Percentiles rank a stretch among this genome's conserved stretches.
These are phyloP conservation scores for Matsumurasca onukii DNA, from an alignment of 1,140 invertebrate genomes.

Conservation along the genomic window DNA sequence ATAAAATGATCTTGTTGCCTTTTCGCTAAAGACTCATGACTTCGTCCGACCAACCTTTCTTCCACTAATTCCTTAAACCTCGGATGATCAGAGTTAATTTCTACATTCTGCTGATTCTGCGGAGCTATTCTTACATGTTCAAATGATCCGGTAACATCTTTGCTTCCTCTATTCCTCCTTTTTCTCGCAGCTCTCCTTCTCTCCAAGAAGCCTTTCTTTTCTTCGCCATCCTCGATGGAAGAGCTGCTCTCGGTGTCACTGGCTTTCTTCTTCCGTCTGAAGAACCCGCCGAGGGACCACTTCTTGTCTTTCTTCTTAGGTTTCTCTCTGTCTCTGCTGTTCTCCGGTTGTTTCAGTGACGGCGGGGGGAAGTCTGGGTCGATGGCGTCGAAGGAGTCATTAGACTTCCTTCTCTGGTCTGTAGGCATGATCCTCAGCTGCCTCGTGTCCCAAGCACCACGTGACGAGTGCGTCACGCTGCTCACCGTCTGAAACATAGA, in stretches of 20 bases:
- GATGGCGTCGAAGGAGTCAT: constrained; percentile 22
- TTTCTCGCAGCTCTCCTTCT: constrained; percentile 31
- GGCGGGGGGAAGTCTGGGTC: constrained; percentile 11
- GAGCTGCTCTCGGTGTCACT: constrained; percentile 52
- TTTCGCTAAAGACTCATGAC: constrained; percentile 24
- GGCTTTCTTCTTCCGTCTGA: constrained; percentile 62
- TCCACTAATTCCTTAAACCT: constrained; percentile 2
- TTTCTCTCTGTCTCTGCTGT: constrained; percentile 27
- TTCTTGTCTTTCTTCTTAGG: constrained; percentile 58
- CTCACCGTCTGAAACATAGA: constrained; percentile 25
- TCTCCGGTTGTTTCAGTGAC: constrained; percentile 4
- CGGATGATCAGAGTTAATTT: neutral
- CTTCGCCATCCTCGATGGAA: constrained; percentile 59
- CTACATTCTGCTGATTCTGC: neutral
- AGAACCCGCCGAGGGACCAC: constrained; percentile 71
- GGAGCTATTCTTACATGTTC: constrained; percentile 29
- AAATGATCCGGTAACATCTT: constrained; percentile 40
- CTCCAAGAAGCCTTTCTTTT: constrained; percentile 46
- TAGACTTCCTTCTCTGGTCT: constrained; percentile 7
- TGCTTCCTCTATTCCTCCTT: constrained; percentile 38
- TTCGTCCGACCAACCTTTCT: constrained; percentile 40
- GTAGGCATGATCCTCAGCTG: constrained; percentile 17
- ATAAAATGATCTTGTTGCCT: constrained; percentile 37
- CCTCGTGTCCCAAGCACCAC: neutral
- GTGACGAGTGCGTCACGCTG: constrained; percentile 5